Conservation (phyloP, 2,888 invertebrate genomes). For the Ophioninae sp. region DNA sequence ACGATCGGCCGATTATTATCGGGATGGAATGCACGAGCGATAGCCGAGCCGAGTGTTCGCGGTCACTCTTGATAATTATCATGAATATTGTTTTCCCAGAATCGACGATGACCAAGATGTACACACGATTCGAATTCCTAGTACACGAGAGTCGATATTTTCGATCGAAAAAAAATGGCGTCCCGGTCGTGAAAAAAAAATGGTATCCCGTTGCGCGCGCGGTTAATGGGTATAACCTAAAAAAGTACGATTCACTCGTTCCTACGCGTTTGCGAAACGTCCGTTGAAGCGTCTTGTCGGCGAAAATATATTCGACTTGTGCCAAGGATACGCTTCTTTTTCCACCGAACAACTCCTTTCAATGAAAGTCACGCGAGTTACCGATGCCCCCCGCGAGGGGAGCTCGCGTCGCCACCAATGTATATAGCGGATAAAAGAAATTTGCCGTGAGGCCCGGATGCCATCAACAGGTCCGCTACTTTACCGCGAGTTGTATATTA, state of each 20-base stretch:
- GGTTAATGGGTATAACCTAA: background rate
- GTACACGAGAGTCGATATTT: background rate
- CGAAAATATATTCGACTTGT: background rate
- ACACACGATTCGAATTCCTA: background rate
- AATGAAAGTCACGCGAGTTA: background rate
- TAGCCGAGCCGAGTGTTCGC: background rate
- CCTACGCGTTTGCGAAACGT: background rate
- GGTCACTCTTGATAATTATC: background rate
- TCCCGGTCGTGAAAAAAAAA: background rate
- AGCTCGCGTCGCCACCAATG: conserved; percentile 9
- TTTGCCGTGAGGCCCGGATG: conserved; percentile 39
- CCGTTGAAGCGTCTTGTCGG: background rate
- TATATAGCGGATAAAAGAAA: conserved; percentile 38
- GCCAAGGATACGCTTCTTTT: background rate
- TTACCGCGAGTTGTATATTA: conserved; percentile 23
- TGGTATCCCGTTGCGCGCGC: background rate
- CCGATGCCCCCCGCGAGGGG: background rate
- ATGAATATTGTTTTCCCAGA: background rate
- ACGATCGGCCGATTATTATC: background rate
- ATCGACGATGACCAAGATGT: background rate
- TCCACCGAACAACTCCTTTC: background rate
- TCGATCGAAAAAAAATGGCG: background rate
- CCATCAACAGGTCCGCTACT: conserved; percentile 67
- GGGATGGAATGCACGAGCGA: background rate
- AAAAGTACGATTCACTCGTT: background rate